phyloP scores from a whole-genome alignment of 2,888 invertebrate genomes.

The Brachypterus glaber region DNA sequence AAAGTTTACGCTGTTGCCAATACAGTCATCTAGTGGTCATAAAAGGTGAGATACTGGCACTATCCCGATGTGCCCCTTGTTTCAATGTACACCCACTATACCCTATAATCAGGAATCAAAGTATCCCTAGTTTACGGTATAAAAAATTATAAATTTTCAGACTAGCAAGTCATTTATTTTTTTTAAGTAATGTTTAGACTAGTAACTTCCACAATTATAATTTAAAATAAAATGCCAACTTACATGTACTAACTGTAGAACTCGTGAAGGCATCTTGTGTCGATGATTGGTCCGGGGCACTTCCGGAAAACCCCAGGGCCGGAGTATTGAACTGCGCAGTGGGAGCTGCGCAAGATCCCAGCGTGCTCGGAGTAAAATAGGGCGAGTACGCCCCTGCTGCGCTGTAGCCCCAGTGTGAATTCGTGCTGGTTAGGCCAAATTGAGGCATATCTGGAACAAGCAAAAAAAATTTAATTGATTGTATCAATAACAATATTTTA shows the following conservation, averaged over 20 bases:
- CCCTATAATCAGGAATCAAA: too few relatives aligned
- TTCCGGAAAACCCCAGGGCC: conserved; percentile 60
- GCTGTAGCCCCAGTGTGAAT: conserved; percentile 83
- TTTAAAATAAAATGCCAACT: too few relatives aligned
- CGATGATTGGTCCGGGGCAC: conserved; percentile 54
- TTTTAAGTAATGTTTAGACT: too few relatives aligned
- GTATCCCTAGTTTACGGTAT: too few relatives aligned
- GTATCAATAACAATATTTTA: conserved; percentile 14
- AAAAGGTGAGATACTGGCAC: too few relatives aligned
- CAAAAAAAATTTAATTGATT: conserved; percentile 4
- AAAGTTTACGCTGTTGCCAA: too few relatives aligned
- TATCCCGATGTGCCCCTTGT: too few relatives aligned
- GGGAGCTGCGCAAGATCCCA: conserved; percentile 68
- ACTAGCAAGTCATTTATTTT: too few relatives aligned
- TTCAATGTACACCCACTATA: too few relatives aligned
- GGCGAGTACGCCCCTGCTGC: conserved; percentile 80
- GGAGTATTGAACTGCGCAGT: conserved; percentile 65
- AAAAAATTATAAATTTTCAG: too few relatives aligned
- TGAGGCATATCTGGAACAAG: conserved; percentile 67
- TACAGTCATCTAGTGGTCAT: too few relatives aligned
- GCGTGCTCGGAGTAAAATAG: conserved; percentile 59
- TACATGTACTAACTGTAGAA: conserved; percentile 33
- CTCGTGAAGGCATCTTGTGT: conserved; percentile 43
- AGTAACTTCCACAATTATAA: too few relatives aligned
- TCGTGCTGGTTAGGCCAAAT: conserved; percentile 73